Percentiles rank a stretch among this genome's conserved stretches.
Evolutionary conservation across 2,888 invertebrate genomes (phyloP).

Genomic region (Eilema sororculum): DNA sequence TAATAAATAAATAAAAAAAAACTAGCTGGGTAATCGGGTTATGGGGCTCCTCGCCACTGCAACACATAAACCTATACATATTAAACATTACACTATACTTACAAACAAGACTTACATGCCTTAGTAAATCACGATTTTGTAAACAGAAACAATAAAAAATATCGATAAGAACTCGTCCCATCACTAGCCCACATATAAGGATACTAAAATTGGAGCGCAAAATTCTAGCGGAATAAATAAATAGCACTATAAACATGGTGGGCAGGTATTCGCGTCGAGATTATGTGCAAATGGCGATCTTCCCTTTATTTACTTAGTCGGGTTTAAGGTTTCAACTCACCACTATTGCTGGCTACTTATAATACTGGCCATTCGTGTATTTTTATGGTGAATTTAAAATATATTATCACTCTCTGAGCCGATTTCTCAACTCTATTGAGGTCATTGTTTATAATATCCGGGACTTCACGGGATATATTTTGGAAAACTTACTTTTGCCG

Average conservation of each 20-base stretch:
- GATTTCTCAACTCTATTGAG: too few species aligned
- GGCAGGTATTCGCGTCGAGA: conserved; percentile 52
- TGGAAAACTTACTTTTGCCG: too few species aligned
- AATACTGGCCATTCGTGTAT: neutral
- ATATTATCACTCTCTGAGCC: too few species aligned
- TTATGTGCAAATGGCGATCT: conserved; percentile 51
- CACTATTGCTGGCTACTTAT: neutral
- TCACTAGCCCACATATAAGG: conserved; percentile 49
- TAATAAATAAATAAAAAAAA: too few species aligned
- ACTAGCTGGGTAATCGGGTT: too few species aligned
- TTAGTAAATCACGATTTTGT: neutral
- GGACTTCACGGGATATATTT: too few species aligned
- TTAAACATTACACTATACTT: neutral
- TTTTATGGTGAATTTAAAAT: too few species aligned
- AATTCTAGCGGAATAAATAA: conserved; percentile 56
- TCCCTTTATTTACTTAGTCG: conserved; percentile 45
- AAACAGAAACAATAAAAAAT: neutral
- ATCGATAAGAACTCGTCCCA: conserved; percentile 35
- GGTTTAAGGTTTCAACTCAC: conserved; percentile 6
- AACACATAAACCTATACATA: too few species aligned
- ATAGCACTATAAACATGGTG: conserved; percentile 51
- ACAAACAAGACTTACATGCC: neutral
- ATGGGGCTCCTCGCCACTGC: too few species aligned
- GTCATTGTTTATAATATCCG: too few species aligned
- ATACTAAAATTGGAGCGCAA: conserved; percentile 55